These are phyloP conservation scores for Lasioglossum morio DNA, from an alignment of 2,888 invertebrate species.

Conservation along the genomic window DNA sequence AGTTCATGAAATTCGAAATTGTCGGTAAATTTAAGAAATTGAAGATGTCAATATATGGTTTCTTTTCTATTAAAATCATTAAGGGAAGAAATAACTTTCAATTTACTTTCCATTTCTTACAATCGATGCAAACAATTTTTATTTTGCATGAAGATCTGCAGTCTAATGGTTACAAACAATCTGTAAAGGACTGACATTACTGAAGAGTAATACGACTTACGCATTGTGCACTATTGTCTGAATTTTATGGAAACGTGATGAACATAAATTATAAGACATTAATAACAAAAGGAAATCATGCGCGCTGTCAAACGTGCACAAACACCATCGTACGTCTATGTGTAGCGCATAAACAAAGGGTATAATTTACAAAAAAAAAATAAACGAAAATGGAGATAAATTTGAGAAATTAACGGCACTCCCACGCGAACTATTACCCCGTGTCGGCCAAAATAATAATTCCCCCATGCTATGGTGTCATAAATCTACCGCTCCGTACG, in stretches of 20 bases:
- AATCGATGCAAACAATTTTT: too few species aligned
- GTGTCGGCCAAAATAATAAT: conserved; percentile 56
- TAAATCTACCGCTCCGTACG: conserved; percentile 54
- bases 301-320: conserved; percentile 25
- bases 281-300: neutral
- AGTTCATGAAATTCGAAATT: too few species aligned
- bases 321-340: neutral
- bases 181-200: neutral
- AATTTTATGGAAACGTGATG: neutral
- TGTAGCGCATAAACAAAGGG: neutral
- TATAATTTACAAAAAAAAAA: conserved; percentile 12
- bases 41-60: too few species aligned
- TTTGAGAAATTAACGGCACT: conserved; percentile 19
- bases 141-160: too few species aligned
- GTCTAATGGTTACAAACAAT: neutral
- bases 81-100: too few species aligned
- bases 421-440: conserved; percentile 58
- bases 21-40: too few species aligned
- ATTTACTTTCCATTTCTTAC: too few species aligned
- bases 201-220: neutral
- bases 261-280: neutral
- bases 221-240: neutral
- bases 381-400: conserved; percentile 17
- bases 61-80: too few species aligned
- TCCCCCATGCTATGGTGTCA: conserved; percentile 36